Conservation (phyloP, 2,113 vertebrate species). For the Laticauda laticaudata region DNA sequence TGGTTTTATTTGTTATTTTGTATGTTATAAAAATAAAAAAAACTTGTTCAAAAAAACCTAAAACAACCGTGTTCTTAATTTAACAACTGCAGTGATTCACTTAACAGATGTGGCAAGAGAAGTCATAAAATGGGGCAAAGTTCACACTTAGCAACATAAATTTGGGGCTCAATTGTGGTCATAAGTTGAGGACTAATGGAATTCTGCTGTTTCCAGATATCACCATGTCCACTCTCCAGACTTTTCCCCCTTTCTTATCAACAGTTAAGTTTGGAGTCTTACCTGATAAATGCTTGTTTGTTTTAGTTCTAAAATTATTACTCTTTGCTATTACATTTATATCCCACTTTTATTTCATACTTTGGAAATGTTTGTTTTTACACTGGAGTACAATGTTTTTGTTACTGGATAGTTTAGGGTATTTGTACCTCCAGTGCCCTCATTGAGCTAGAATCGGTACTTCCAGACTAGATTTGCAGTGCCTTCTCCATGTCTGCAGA, state of each 20-base stretch:
- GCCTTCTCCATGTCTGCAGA: background rate
- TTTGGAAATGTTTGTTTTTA: background rate
- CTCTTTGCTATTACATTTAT: background rate
- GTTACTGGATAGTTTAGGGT: background rate
- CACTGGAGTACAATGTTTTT: background rate
- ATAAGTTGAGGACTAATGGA: too few species aligned
- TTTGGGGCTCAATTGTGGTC: too few species aligned
- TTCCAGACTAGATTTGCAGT: too few species aligned
- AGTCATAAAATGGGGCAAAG: too few species aligned
- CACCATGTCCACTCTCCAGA: background rate
- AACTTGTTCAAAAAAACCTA: too few species aligned
- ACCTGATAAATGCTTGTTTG: background rate
- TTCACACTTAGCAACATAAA: too few species aligned
- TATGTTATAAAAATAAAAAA: too few species aligned
- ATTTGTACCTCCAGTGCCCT: background rate
- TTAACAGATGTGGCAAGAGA: too few species aligned
- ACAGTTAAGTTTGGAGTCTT: background rate
- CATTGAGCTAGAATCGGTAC: too few species aligned
- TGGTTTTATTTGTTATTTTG: too few species aligned
- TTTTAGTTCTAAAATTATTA: background rate
- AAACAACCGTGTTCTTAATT: too few species aligned
- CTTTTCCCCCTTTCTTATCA: background rate
- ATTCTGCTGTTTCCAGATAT: background rate
- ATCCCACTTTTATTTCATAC: background rate
- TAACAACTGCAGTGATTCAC: too few species aligned